A percentile compares a stretch with the other conserved stretches of the same genome.
These are phyloP conservation scores for Eupristina koningsbergeri DNA, from an alignment of 1,140 invertebrate species.

Conservation along the genomic window DNA sequence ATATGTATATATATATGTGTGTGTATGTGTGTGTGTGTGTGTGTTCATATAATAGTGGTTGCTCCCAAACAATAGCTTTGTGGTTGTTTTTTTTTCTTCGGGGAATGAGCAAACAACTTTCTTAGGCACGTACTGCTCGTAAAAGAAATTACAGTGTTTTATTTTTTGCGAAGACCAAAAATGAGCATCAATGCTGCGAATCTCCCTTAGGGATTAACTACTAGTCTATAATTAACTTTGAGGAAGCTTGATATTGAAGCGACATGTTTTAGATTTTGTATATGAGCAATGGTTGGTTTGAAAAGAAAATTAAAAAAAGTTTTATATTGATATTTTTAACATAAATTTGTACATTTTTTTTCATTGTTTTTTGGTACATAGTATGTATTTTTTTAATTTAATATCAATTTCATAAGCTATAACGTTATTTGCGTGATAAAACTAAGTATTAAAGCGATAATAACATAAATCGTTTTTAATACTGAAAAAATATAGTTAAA, in stretches of 20 bases:
- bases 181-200: not conserved
- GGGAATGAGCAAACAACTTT: not conserved
- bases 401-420: not conserved
- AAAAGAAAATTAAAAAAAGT: not conserved
- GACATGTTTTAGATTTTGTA: not conserved
- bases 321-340: no score
- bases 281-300: not conserved
- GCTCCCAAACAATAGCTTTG: not conserved
- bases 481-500: no score
- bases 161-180: not conserved
- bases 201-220: not conserved
- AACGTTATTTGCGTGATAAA: not conserved
- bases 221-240: not conserved
- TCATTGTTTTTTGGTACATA: no score
- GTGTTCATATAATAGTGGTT: not conserved
- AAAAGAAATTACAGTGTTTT: not conserved
- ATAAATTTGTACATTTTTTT: no score
- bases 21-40: no score
- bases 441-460: not conserved
- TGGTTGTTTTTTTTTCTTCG: constrained; percentile 6
- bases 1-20: no score
- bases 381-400: not conserved
- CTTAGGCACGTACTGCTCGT: not conserved
- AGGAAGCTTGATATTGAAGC: not conserved
- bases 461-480: no score